Evolutionary conservation across 2,888 invertebrate genomes (phyloP).

Genomic region (Drosophila birchii): DNA sequence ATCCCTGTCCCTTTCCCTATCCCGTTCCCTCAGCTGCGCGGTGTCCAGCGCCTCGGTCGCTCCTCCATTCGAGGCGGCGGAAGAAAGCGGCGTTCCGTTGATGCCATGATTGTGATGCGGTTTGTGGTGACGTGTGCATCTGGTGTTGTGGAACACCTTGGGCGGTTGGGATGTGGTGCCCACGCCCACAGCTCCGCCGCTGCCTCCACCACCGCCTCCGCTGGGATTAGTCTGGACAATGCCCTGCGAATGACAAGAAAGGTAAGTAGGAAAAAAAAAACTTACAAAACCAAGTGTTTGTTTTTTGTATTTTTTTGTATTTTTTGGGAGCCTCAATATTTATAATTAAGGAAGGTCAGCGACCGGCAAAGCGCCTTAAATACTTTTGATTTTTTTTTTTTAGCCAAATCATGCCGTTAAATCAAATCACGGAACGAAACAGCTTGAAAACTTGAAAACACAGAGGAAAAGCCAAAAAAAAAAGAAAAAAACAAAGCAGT

Average conservation of each 20-base stretch:
- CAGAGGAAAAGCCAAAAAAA: background rate
- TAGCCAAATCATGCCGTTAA: constrained; percentile 77
- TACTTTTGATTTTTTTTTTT: constrained; percentile 47
- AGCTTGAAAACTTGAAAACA: constrained; percentile 16
- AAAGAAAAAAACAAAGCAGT: background rate
- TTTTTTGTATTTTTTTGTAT: background rate
- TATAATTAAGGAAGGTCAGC: constrained; percentile 62
- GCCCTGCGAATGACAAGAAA: constrained; percentile 55
- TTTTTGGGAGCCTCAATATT: constrained; percentile 51
- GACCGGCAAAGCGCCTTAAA: constrained; percentile 75
- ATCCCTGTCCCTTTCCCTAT: constrained; percentile 36
- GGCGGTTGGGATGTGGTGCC: constrained; percentile 60
- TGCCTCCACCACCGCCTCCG: constrained; percentile 10
- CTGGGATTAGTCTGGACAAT: constrained; percentile 73
- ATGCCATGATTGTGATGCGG: constrained; percentile 74
- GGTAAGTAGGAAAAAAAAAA: constrained; percentile 7
- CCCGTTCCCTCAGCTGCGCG: constrained; percentile 15
- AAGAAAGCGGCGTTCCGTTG: constrained; percentile 41
- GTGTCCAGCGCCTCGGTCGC: constrained; percentile 13
- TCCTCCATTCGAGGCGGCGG: constrained; percentile 16
- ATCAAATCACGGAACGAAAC: constrained; percentile 67
- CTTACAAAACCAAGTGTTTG: background rate
- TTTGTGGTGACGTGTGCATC: constrained; percentile 83
- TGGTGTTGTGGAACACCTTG: constrained; percentile 83
- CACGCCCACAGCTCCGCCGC: constrained; percentile 7